phyloP scores from a whole-genome alignment of 2,888 invertebrate genomes.

The Trachelus stipa region DNA sequence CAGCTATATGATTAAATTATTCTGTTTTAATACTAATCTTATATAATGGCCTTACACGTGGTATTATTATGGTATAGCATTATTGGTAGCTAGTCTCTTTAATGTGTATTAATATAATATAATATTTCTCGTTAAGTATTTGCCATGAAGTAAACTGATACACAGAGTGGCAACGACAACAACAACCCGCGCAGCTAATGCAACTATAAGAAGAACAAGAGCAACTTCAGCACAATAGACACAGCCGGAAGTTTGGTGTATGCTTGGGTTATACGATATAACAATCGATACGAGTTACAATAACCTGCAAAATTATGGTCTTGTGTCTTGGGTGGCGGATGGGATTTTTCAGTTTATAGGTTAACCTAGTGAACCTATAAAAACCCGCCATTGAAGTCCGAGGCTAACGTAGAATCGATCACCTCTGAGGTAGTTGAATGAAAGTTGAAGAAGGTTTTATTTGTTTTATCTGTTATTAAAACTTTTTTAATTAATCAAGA shows the following conservation, averaged over 20 bases:
- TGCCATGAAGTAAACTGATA: background rate
- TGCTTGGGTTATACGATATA: background rate
- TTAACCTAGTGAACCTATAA: background rate
- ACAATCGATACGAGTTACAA: conserved; percentile 18
- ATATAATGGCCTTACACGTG: too few species aligned
- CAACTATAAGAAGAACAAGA: conserved; percentile 4
- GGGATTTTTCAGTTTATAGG: background rate
- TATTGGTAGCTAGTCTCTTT: background rate
- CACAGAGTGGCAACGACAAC: background rate
- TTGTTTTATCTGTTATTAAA: too few species aligned
- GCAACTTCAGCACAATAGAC: conserved; percentile 1
- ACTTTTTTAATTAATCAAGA: too few species aligned
- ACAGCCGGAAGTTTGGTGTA: conserved; percentile 7
- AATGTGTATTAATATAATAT: background rate
- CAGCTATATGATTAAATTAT: background rate
- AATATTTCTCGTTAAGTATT: background rate
- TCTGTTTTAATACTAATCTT: background rate
- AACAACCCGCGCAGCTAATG: background rate
- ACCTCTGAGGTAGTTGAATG: too few species aligned
- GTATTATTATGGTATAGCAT: too few species aligned
- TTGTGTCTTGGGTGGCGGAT: background rate
- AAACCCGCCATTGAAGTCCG: background rate
- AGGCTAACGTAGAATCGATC: background rate
- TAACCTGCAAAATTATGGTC: conserved; percentile 16
- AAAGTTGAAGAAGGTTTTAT: too few species aligned